Evolutionary conservation across 1,140 invertebrate genomes (phyloP).

Genomic region (Drosophila malerkotliana): DNA sequence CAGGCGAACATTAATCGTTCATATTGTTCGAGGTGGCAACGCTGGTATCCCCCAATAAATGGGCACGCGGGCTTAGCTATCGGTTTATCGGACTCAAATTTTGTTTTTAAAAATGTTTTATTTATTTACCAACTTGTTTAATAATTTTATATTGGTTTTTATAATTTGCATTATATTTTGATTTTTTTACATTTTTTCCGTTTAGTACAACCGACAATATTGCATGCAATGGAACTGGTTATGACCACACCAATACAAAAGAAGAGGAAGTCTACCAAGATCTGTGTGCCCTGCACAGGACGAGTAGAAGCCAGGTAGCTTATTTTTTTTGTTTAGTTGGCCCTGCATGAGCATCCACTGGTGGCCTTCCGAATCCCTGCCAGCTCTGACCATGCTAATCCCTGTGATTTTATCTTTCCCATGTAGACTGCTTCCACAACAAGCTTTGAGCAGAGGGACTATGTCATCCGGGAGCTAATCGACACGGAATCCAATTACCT

Average conservation of each 20-base stretch:
- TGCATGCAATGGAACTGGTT: conserved; percentile 83
- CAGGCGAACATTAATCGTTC: neutral
- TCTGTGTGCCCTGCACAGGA: conserved; percentile 83
- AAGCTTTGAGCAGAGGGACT: conserved; percentile 95
- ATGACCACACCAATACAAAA: conserved; percentile 83
- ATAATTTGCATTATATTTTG: conserved; percentile 24
- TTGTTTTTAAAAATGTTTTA: neutral
- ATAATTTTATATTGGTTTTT: conserved; percentile 10
- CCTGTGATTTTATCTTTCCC: conserved; percentile 3
- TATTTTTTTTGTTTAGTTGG: neutral
- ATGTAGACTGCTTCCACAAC: conserved; percentile 86
- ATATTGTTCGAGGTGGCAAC: neutral
- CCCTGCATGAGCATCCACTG: conserved; percentile 47
- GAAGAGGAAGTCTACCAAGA: conserved; percentile 84
- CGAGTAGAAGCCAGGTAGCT: conserved; percentile 83
- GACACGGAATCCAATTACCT: conserved; percentile 99
- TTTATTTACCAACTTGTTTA: neutral
- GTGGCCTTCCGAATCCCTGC: neutral
- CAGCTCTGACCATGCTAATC: conserved; percentile 17
- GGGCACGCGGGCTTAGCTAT: neutral
- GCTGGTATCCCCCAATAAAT: neutral
- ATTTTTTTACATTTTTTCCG: conserved; percentile 21
- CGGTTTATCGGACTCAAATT: conserved; percentile 1
- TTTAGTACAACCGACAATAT: conserved; percentile 82
- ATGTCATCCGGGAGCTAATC: conserved; percentile 97